Conservation (phyloP, 2,888 invertebrate species). For the Thelaira solivaga region DNA sequence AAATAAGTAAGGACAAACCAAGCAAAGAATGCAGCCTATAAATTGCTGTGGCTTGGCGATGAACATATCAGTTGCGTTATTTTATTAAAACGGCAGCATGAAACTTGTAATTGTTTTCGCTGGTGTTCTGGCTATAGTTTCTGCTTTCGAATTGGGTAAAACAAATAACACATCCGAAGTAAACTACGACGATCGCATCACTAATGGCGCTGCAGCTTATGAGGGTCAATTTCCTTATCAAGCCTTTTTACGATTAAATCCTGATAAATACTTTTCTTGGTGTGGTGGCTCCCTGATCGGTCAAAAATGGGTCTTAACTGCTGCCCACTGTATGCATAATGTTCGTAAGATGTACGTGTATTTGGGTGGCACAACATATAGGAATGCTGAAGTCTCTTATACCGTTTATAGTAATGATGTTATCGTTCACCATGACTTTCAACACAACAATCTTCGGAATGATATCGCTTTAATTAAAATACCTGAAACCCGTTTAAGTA, state of each 20-base stretch:
- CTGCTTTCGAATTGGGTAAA: too few species aligned
- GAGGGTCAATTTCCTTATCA: constrained; percentile 67
- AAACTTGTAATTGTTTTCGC: too few species aligned
- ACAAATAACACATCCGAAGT: too few species aligned
- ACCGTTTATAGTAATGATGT: constrained; percentile 59
- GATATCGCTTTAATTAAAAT: constrained; percentile 72
- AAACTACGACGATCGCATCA: too few species aligned
- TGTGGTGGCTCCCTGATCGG: constrained; percentile 72
- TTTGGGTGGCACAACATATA: constrained; percentile 66
- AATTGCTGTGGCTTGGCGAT: too few species aligned
- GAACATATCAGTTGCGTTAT: too few species aligned
- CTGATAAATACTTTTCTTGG: constrained; percentile 64
- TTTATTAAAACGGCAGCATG: too few species aligned
- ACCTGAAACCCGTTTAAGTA: constrained; percentile 60
- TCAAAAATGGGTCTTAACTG: constrained; percentile 70
- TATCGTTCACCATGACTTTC: constrained; percentile 71
- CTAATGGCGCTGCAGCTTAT: too few species aligned
- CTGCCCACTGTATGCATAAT: constrained; percentile 71
- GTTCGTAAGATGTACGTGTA: constrained; percentile 65
- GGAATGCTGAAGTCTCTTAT: constrained; percentile 61
- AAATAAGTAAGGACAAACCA: too few species aligned
- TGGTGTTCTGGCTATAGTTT: too few species aligned
- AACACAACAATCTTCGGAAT: constrained; percentile 65
- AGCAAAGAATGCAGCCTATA: too few species aligned
- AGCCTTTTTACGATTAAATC: constrained; percentile 64